Percentiles rank a stretch among this genome's conserved stretches.
Evolutionary conservation across 2,888 invertebrate genomes (phyloP).

Genomic region (Pocota personata): DNA sequence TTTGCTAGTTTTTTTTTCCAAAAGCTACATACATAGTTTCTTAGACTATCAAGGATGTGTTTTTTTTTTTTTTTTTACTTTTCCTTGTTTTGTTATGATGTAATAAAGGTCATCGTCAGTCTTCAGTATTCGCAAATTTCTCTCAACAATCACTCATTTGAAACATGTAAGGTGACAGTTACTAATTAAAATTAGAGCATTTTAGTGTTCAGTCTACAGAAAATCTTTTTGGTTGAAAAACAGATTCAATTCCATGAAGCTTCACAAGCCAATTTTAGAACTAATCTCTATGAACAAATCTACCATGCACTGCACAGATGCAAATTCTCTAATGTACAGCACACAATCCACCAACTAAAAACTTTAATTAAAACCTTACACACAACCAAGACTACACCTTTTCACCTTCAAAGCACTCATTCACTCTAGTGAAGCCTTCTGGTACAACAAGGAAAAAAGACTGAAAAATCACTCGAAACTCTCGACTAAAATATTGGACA

Average conservation of each 20-base stretch:
- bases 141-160: too few species aligned
- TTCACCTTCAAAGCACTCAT: not conserved
- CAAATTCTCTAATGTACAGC: not conserved
- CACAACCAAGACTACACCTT: not conserved
- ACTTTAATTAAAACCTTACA: conserved; percentile 27
- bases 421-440: not conserved
- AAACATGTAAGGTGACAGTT: too few species aligned
- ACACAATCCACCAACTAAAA: not conserved
- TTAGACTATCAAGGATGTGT: too few species aligned
- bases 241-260: not conserved
- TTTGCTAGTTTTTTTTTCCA: too few species aligned
- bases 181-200: too few species aligned
- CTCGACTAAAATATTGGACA: conserved; percentile 37
- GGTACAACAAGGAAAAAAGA: not conserved
- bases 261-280: not conserved
- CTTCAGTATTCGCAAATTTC: too few species aligned
- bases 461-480: conserved; percentile 3
- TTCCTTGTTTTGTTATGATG: too few species aligned
- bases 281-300: not conserved
- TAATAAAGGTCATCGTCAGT: too few species aligned
- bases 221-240: too few species aligned
- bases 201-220: too few species aligned
- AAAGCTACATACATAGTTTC: too few species aligned
- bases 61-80: too few species aligned
- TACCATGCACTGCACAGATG: not conserved